These are phyloP conservation scores for Sitodiplosis mosellana DNA, from an alignment of 1,140 invertebrate genomes.

Conservation along the genomic window DNA sequence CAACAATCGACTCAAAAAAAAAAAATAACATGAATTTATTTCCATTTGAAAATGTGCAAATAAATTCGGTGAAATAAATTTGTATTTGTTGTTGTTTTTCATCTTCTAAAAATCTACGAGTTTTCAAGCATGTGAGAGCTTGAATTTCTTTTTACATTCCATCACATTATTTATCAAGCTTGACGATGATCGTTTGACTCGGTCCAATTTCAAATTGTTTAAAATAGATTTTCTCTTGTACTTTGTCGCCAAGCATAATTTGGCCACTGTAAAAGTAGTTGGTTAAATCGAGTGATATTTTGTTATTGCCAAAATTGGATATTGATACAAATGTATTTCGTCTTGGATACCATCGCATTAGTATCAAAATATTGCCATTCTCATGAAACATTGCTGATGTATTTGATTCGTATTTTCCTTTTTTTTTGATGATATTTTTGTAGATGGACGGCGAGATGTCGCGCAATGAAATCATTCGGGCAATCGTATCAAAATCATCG, in stretches of 20 bases:
- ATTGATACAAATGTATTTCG: conserved; percentile 53
- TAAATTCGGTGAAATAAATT: no score
- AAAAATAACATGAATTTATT: no score
- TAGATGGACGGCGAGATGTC: conserved; percentile 44
- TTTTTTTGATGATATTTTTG: conserved; percentile 42
- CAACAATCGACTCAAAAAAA: no score
- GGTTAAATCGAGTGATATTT: conserved; percentile 45
- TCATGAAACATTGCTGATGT: conserved; percentile 39
- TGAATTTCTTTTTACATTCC: background rate
- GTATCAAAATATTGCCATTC: conserved; percentile 38
- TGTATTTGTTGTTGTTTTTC: no score
- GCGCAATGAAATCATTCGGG: conserved; percentile 34
- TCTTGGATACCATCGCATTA: conserved; percentile 57
- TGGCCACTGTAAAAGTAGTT: conserved; percentile 53
- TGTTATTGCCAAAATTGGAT: conserved; percentile 40
- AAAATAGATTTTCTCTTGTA: conserved; percentile 41
- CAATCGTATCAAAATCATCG: conserved; percentile 30
- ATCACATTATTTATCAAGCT: conserved; percentile 43
- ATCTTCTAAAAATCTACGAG: no score
- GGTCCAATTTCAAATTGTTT: conserved; percentile 38
- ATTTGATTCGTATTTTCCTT: conserved; percentile 37
- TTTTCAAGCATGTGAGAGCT: no score
- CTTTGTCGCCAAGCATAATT: conserved; percentile 40
- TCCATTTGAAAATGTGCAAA: no score
- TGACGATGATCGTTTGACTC: conserved; percentile 42